phyloP scores from a whole-genome alignment of 2,113 vertebrate genomes.

The Myotis davidii region DNA sequence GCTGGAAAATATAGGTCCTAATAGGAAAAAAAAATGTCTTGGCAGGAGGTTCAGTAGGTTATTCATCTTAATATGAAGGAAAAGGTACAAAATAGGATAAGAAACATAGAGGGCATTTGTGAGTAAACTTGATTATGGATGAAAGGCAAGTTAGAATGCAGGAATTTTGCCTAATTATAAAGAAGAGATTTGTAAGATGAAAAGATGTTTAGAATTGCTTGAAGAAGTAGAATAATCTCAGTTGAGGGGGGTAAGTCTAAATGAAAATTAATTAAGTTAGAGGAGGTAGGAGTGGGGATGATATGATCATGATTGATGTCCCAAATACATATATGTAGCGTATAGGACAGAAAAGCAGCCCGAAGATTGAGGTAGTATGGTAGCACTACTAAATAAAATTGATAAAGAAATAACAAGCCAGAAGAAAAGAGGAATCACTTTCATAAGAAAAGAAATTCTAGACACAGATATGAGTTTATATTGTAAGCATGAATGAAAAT shows the following conservation, averaged over 20 bases:
- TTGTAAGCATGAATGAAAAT: conserved; percentile 49
- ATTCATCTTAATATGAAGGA: conserved; percentile 40
- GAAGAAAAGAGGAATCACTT: conserved; percentile 15
- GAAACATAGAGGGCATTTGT: neutral
- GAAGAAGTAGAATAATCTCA: neutral
- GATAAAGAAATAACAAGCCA: conserved; percentile 24
- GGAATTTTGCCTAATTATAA: conserved; percentile 39
- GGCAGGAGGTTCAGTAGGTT: conserved; percentile 19
- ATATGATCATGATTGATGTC: neutral
- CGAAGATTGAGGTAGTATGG: conserved; percentile 2
- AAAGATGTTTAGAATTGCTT: conserved; percentile 29
- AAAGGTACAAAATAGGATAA: neutral
- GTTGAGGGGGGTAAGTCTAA: conserved; percentile 8
- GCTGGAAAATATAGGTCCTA: neutral
- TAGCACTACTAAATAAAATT: conserved; percentile 22
- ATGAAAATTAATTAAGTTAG: conserved; percentile 39
- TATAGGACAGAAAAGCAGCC: conserved; percentile 4
- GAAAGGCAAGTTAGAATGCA: conserved; percentile 18
- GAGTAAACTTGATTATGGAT: conserved; percentile 12
- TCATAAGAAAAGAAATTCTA: conserved; percentile 25
- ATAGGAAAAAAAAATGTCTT: neutral
- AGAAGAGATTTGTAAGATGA: conserved; percentile 31
- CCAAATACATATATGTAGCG: neutral
- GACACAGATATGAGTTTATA: neutral
- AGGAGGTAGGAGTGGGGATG: neutral